Conservation (phyloP, 2,113 vertebrate genomes). For the Ahaetulla prasina region DNA sequence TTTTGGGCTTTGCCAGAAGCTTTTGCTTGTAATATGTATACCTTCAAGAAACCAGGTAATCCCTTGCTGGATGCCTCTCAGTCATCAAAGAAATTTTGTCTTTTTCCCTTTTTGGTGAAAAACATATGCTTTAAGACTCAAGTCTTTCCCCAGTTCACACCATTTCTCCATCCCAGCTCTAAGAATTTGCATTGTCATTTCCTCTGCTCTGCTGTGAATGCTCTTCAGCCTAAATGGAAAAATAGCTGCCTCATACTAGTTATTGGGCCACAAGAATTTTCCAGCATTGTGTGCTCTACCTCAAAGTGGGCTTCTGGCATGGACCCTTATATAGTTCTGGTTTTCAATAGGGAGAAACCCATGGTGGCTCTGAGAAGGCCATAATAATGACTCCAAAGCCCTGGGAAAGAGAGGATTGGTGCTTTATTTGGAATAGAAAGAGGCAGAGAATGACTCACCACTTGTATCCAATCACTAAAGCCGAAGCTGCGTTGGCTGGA, state of each 20-base stretch:
- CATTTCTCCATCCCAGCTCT: constrained; percentile 28
- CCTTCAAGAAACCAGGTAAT: not conserved
- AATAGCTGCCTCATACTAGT: constrained; percentile 4
- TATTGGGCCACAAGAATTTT: not conserved
- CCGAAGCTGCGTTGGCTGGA: constrained; percentile 66
- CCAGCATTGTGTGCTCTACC: not conserved
- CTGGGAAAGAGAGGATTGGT: constrained; percentile 31
- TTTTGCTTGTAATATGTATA: not conserved
- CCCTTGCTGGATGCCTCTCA: not conserved
- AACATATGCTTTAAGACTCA: not conserved
- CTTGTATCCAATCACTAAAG: constrained; percentile 74
- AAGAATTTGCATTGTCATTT: constrained; percentile 43
- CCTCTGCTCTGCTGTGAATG: not conserved
- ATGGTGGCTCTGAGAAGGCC: not conserved
- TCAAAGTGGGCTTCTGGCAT: not conserved
- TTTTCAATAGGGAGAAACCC: not conserved
- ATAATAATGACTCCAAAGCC: constrained; percentile 42
- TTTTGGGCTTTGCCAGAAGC: not conserved
- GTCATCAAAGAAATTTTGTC: not conserved
- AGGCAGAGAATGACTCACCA: constrained; percentile 61
- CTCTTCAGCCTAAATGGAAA: constrained; percentile 35
- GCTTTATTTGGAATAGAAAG: constrained; percentile 32
- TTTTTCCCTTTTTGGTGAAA: not conserved
- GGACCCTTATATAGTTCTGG: not conserved
- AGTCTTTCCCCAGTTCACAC: not conserved